Evolutionary conservation across 2,888 invertebrate species (phyloP).

Genomic region (Phaonia tiefii): DNA sequence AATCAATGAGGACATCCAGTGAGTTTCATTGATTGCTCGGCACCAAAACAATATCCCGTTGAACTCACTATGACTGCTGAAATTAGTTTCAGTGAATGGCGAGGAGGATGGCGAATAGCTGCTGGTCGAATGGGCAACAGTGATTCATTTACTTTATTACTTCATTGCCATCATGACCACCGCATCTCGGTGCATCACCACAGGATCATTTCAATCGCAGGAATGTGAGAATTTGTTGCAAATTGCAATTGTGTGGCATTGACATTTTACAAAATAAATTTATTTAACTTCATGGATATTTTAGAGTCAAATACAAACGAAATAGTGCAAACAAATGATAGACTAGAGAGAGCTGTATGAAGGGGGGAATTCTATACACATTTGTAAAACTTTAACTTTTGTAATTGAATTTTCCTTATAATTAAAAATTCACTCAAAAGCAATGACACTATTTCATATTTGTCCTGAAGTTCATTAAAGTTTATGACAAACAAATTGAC

Average conservation of each 20-base stretch:
- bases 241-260: conserved; percentile 15
- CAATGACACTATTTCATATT: conserved; percentile 46
- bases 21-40: neutral
- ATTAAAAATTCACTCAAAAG: conserved; percentile 51
- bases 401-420: conserved; percentile 52
- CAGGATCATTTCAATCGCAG: too few species aligned
- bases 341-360: neutral
- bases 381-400: conserved; percentile 37
- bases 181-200: too few species aligned
- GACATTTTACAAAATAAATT: conserved; percentile 8
- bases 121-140: too few species aligned
- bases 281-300: conserved; percentile 18
- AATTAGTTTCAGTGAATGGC: too few species aligned
- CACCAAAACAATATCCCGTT: neutral
- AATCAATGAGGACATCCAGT: neutral
- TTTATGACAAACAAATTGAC: conserved; percentile 52
- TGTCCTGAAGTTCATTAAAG: conserved; percentile 58
- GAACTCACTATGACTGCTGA: too few species aligned
- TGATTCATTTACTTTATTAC: conserved; percentile 13
- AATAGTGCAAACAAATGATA: neutral
- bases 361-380: conserved; percentile 4
- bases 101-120: too few species aligned
- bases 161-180: neutral
- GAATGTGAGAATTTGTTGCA: too few species aligned
- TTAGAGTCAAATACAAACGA: neutral